Evolutionary conservation across 2,888 invertebrate genomes (phyloP), one percentile per base, ranked within the genome.

Genomic region (Dexiosoma caninum): DNA sequence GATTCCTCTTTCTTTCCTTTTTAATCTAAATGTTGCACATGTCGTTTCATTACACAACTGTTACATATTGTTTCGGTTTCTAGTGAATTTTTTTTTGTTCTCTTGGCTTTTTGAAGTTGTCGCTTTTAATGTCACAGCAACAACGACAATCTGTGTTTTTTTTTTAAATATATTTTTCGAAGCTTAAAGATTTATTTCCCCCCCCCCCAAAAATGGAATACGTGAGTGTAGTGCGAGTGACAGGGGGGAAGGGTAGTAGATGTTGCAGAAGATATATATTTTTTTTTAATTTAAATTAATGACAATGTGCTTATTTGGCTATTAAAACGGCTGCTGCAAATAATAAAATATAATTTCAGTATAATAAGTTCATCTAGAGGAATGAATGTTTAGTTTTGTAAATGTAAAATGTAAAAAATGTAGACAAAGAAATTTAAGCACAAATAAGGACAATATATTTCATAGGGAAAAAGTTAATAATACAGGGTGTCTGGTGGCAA

Each of bases 11-110:
- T 59, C 42, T 59, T 69, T 53, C n/a, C 21, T 42, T 53, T 78
- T 78, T 60, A 60, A 72, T 66, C 42, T 71, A 71, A 78, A 66
- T 51, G 19, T 55, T 77, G 62, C 62, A 69, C 62, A 46, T 77
- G 76, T 62, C 53, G 46, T 62, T 75, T 75, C 55, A 46, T 53
- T 55, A 70, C 53, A 69, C 69, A 69, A 69, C 60, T 69, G 60
- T 30, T 62, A 69, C 53, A 44, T 32, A 16, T 51, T 51, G 51
- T 14, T 51, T 51, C 51, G 27, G 0, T 51, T 7, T 10, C 4
- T 64, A 53, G 19, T 23, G 12, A 6, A 0, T 12, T 42, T 6
- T 27, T 7, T 32, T 32, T 35, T 59, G 30, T 23, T 5, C 12
- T 16, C 9, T 51, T 2, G 30, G 19, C 30, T 71, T 42, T 51